Evolutionary conservation across 1,140 invertebrate species (phyloP).

Genomic region (Drosophila simulans): DNA sequence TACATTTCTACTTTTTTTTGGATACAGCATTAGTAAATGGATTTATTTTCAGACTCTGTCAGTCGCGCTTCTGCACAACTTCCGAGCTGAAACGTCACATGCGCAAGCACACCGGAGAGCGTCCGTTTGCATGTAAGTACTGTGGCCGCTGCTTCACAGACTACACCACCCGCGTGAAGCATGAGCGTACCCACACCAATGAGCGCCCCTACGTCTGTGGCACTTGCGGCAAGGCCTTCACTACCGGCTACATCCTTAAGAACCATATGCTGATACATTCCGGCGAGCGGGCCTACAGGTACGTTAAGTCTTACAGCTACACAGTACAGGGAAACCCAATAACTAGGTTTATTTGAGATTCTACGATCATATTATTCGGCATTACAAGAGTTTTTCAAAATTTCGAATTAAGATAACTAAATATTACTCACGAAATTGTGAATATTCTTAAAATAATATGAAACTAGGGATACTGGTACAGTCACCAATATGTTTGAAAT

Average conservation of each 20-base stretch:
- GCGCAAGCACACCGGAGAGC: conserved; percentile 72
- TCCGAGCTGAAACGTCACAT: conserved; percentile 78
- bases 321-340: not conserved
- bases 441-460: no score
- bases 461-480: not conserved
- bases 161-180: conserved; percentile 73
- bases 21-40: not conserved
- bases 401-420: no score
- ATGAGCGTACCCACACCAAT: conserved; percentile 86
- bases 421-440: no score
- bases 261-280: conserved; percentile 79
- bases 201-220: conserved; percentile 86
- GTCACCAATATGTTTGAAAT: not conserved
- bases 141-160: conserved; percentile 74
- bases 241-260: conserved; percentile 84
- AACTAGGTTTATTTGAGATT: no score
- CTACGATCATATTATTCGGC: no score
- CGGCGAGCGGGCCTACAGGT: conserved; percentile 73
- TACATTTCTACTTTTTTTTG: not conserved
- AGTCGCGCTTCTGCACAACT: conserved; percentile 74
- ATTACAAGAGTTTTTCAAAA: not conserved
- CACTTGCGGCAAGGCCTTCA: conserved; percentile 87
- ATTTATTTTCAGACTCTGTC: conserved; percentile 57
- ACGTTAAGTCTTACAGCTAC: not conserved
- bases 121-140: conserved; percentile 71